Conservation (phyloP, 2,113 vertebrate species). For the Parus major region DNA sequence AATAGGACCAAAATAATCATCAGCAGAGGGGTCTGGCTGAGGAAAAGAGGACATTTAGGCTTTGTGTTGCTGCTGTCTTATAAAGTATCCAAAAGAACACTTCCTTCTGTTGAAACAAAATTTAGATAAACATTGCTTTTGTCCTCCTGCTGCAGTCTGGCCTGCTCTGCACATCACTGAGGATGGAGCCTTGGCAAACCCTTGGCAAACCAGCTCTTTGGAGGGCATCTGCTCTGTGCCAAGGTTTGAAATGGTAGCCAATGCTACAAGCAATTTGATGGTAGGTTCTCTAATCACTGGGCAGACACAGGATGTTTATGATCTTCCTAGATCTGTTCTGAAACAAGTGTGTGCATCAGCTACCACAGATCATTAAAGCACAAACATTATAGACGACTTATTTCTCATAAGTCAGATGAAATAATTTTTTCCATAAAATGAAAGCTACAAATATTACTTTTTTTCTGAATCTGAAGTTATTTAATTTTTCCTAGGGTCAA, state of each 20-base stretch:
- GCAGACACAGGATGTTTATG: neutral
- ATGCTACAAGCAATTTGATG: neutral
- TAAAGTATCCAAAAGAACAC: neutral
- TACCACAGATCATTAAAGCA: neutral
- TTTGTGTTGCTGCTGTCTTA: neutral
- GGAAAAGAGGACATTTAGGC: neutral
- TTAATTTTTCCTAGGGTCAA: neutral
- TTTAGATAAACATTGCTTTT: neutral
- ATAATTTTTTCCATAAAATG: neutral
- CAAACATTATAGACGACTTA: neutral
- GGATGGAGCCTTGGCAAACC: neutral
- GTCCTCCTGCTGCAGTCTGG: neutral
- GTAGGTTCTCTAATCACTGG: accelerated
- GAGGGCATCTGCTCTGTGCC: neutral
- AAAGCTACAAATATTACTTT: neutral
- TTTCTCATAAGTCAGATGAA: neutral
- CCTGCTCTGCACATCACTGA: neutral
- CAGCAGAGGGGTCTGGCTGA: neutral
- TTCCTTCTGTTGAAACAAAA: neutral
- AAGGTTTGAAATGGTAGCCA: neutral
- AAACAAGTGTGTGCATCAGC: neutral
- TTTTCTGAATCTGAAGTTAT: neutral
- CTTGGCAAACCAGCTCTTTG: neutral
- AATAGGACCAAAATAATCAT: neutral
- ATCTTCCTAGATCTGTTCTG: neutral